These are phyloP conservation scores for Sebastes kiyomatsui DNA, from an alignment of 2,797 vertebrate genomes.

Conservation along the genomic window DNA sequence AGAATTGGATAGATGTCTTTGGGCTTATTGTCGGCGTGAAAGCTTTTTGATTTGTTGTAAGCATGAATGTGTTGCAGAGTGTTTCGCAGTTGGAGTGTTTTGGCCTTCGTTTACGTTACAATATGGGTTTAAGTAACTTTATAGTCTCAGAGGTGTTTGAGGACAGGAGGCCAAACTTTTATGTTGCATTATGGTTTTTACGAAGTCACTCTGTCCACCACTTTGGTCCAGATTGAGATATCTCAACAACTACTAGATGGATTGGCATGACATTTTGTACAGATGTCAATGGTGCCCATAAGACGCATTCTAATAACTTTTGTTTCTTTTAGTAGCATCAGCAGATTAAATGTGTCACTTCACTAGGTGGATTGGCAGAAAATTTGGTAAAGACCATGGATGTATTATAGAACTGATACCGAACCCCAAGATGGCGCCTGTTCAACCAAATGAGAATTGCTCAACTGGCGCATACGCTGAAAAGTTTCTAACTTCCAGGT, in stretches of 20 bases:
- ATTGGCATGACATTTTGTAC: background rate
- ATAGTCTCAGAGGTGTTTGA: background rate
- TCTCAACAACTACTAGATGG: background rate
- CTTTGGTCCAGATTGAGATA: background rate
- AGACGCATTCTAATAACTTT: background rate
- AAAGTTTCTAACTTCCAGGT: too few relatives aligned
- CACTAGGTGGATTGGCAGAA: background rate
- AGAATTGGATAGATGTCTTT: slow-evolving; percentile 29
- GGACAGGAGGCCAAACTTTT: background rate
- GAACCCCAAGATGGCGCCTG: too few relatives aligned
- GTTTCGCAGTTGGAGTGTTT: background rate
- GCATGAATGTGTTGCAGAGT: background rate
- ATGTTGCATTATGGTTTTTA: background rate
- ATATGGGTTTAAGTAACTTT: background rate
- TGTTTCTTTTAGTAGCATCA: background rate
- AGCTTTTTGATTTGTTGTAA: slow-evolving; percentile 23
- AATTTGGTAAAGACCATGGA: background rate
- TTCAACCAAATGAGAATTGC: too few relatives aligned
- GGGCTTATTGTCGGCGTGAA: background rate
- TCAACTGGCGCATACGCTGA: too few relatives aligned
- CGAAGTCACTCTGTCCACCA: background rate
- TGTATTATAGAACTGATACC: background rate
- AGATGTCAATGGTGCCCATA: background rate
- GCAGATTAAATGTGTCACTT: background rate
- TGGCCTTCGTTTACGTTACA: background rate